A percentile compares a stretch with the other conserved stretches of the same genome.
Conservation (phyloP, 2,888 invertebrate species). For the Platycnemis pennipes region DNA sequence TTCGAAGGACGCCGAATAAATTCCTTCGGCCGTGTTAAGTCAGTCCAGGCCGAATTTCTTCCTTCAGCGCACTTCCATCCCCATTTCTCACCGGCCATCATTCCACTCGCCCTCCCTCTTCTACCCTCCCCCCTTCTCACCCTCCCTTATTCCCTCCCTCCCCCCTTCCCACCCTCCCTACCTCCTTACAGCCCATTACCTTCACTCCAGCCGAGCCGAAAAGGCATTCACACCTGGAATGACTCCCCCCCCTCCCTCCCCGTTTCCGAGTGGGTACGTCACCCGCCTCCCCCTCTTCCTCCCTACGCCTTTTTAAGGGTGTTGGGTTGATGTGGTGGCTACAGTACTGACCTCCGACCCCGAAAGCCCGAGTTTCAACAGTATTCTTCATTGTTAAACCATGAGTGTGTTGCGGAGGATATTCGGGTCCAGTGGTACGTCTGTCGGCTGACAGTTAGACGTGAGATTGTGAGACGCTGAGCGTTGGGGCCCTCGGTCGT, state of each 20-base stretch:
- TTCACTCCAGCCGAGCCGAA: not conserved
- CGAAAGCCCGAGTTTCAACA: too few relatives aligned
- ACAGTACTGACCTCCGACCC: too few relatives aligned
- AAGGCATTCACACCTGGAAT: slow-evolving; percentile 62
- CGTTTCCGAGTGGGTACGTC: not conserved
- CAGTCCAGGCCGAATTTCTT: slow-evolving; percentile 40
- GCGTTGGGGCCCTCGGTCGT: too few relatives aligned
- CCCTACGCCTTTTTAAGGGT: not conserved
- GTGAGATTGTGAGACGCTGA: too few relatives aligned
- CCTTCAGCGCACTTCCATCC: slow-evolving; percentile 4
- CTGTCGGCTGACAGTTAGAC: too few relatives aligned
- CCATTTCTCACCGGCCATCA: slow-evolving; percentile 49
- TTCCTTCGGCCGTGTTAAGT: slow-evolving; percentile 34
- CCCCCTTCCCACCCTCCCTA: not conserved
- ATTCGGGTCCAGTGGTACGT: too few relatives aligned
- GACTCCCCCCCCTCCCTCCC: not conserved
- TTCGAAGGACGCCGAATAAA: not conserved
- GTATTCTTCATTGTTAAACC: too few relatives aligned
- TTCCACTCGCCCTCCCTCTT: not conserved
- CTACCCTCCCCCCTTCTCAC: not conserved
- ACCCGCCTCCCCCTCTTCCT: not conserved
- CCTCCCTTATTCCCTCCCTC: not conserved
- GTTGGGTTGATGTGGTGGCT: too few relatives aligned
- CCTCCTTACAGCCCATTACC: slow-evolving; percentile 49
- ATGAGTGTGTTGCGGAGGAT: too few relatives aligned